Conservation (phyloP, 2,888 invertebrate genomes). For the Phaonia tiefii region DNA sequence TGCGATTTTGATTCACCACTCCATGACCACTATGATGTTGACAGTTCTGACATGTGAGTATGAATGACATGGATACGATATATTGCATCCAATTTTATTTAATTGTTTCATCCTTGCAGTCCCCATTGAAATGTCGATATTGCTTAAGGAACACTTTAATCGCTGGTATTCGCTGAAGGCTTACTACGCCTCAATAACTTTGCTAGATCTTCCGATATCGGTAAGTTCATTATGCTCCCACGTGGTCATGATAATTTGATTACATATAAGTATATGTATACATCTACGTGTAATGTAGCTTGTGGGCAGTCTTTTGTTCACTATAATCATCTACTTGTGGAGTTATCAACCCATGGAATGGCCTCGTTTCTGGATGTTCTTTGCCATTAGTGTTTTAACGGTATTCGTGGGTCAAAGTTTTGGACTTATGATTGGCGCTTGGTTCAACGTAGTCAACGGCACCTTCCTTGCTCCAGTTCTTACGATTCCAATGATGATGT, state of each 20-base stretch:
- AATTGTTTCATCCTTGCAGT: constrained; percentile 70
- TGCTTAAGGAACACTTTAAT: constrained; percentile 93
- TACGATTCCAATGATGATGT: constrained; percentile 97
- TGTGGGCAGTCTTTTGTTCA: constrained; percentile 86
- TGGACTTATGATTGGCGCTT: constrained; percentile 94
- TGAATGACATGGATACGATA: constrained; percentile 1
- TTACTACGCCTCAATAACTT: constrained; percentile 88
- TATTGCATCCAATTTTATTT: not conserved
- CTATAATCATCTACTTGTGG: constrained; percentile 91
- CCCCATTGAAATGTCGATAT: constrained; percentile 89
- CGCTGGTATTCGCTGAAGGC: constrained; percentile 93
- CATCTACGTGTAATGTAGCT: too few species aligned
- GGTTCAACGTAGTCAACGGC: constrained; percentile 93
- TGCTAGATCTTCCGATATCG: constrained; percentile 90
- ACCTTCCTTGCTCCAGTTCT: constrained; percentile 96
- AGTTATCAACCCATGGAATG: constrained; percentile 93
- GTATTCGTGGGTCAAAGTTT: constrained; percentile 95
- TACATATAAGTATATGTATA: constrained; percentile 70
- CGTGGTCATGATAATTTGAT: not conserved
- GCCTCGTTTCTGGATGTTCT: constrained; percentile 91
- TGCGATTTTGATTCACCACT: constrained; percentile 95
- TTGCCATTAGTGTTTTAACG: constrained; percentile 89
- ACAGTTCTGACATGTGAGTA: constrained; percentile 91
- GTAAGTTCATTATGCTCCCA: constrained; percentile 81
- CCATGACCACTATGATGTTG: constrained; percentile 95